These are phyloP conservation scores for Mythimna ferrago DNA, from an alignment of 2,888 invertebrate species.

Conservation along the genomic window DNA sequence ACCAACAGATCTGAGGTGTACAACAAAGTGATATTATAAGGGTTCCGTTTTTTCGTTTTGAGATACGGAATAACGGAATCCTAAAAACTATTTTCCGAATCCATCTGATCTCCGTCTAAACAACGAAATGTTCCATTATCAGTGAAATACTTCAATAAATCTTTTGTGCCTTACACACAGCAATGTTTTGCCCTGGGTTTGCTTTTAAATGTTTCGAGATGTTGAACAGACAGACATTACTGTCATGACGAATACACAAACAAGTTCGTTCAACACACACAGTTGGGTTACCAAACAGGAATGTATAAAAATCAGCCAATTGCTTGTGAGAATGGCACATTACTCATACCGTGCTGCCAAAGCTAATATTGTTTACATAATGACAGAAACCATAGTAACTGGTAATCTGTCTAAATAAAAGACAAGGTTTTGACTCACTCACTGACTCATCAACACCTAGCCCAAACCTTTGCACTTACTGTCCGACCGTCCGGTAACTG, in stretches of 20 bases:
- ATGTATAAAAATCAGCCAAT: not conserved
- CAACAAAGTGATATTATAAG: too few relatives aligned
- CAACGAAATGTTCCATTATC: constrained; percentile 20
- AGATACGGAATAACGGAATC: too few relatives aligned
- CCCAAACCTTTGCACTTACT: too few relatives aligned
- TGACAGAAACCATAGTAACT: not conserved
- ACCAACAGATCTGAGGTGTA: too few relatives aligned
- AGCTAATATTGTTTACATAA: not conserved
- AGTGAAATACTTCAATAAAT: constrained; percentile 37
- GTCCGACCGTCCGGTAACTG: too few relatives aligned
- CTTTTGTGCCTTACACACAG: not conserved
- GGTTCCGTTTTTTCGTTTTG: too few relatives aligned
- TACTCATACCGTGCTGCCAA: not conserved
- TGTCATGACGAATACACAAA: constrained; percentile 4
- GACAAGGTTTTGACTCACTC: too few relatives aligned
- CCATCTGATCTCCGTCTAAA: constrained; percentile 6
- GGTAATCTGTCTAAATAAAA: not conserved
- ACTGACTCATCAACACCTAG: too few relatives aligned
- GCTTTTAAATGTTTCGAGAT: not conserved
- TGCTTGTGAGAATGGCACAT: not conserved
- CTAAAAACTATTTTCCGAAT: not conserved
- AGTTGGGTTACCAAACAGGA: not conserved
- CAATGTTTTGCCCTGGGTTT: not conserved
- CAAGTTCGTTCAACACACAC: not conserved
- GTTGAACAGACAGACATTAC: constrained; percentile 14